Evolutionary conservation across 1,140 invertebrate genomes (phyloP).

Genomic region (Ostrea denselamellosa): DNA sequence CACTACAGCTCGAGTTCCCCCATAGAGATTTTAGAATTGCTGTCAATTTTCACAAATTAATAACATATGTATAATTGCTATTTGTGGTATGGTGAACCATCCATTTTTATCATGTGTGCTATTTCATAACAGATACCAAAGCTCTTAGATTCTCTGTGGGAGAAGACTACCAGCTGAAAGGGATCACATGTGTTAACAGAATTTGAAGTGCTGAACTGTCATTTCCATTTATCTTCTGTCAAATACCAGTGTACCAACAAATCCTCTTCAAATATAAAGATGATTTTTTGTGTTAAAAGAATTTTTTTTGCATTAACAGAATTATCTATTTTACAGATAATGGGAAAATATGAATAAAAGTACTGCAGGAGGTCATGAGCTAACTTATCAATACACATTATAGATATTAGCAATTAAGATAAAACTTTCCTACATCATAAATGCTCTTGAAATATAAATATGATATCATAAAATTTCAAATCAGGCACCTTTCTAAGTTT

Average conservation of each 20-base stretch:
- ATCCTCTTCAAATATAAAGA: neutral
- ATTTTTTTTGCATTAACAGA: neutral
- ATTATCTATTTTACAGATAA: conserved; percentile 4
- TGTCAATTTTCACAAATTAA: no score
- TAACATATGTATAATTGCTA: no score
- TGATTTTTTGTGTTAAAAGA: neutral
- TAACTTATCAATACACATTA: neutral
- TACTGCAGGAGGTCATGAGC: neutral
- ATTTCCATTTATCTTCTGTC: neutral
- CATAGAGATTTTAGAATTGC: no score
- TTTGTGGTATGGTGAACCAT: no score
- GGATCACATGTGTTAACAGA: conserved; percentile 23
- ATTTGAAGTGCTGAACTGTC: neutral
- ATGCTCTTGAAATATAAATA: neutral
- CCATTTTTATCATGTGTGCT: no score
- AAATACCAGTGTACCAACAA: neutral
- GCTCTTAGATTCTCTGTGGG: no score
- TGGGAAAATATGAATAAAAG: neutral
- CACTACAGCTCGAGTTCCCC: no score
- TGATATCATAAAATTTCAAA: no score
- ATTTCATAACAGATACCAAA: no score
- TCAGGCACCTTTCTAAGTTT: no score
- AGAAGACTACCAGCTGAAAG: neutral
- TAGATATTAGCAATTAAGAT: neutral
- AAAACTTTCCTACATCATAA: neutral